Conservation (phyloP, 1,140 invertebrate species). For the Branchinecta lindahli region DNA sequence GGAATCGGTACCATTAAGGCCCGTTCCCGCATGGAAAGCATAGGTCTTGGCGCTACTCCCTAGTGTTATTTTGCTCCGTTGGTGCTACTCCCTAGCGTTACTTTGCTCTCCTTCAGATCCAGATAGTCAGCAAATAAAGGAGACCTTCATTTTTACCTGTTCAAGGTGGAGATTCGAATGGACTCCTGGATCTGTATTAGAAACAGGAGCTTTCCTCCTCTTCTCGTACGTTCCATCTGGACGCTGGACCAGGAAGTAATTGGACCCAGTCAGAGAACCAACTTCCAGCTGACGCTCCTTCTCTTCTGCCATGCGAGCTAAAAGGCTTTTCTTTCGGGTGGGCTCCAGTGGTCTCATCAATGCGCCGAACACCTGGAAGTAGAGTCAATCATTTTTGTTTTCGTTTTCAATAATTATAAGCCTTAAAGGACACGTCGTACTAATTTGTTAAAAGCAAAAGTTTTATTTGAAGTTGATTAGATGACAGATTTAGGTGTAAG, state of each 20-base stretch:
- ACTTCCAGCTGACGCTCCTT: slow-evolving; percentile 72
- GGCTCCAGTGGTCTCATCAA: slow-evolving; percentile 82
- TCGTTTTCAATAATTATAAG: no score
- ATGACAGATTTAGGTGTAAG: no score
- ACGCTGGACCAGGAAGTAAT: slow-evolving; percentile 70
- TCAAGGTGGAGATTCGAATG: slow-evolving; percentile 79
- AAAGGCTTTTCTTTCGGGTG: slow-evolving; percentile 42
- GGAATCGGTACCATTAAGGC: no score
- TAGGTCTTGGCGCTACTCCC: no score
- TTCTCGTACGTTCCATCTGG: slow-evolving; percentile 77
- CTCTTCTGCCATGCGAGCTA: slow-evolving; percentile 80
- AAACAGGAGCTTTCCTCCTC: slow-evolving; percentile 54
- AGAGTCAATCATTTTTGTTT: neutral
- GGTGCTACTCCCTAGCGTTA: no score
- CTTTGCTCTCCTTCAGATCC: no score
- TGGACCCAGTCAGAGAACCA: slow-evolving; percentile 64
- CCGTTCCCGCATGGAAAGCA: no score
- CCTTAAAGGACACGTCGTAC: no score
- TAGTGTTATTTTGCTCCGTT: no score
- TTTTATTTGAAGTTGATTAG: no score
- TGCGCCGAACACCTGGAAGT: slow-evolving; percentile 58
- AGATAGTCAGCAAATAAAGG: no score
- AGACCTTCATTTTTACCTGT: slow-evolving; percentile 23
- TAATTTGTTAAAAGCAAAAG: no score
- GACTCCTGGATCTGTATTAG: slow-evolving; percentile 75